Conservation (phyloP, 2,113 vertebrate genomes). For the Girardinichthys multiradiatus region DNA sequence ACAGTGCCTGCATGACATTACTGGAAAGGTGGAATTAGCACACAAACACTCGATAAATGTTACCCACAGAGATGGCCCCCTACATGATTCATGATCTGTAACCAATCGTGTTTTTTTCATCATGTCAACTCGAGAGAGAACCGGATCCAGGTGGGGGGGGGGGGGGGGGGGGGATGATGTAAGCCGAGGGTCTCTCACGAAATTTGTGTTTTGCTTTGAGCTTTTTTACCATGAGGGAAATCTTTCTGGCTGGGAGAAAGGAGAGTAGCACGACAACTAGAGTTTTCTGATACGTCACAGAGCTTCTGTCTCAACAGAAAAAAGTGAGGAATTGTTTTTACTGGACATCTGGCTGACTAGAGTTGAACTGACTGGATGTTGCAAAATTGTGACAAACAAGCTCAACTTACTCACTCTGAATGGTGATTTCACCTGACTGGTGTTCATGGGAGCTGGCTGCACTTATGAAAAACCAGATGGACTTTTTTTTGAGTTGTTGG, state of each 20-base stretch:
- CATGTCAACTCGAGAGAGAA: constrained; percentile 39
- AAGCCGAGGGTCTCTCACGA: constrained; percentile 61
- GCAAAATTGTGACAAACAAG: constrained; percentile 40
- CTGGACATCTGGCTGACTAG: constrained; percentile 52
- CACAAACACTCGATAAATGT: constrained; percentile 74
- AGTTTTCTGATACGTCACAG: constrained; percentile 62
- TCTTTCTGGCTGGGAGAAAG: constrained; percentile 76
- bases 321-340: constrained; percentile 47
- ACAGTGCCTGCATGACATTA: constrained; percentile 72
- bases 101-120: constrained; percentile 47
- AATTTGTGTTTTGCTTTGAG: constrained; percentile 49
- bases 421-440: constrained; percentile 63
- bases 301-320: constrained; percentile 59
- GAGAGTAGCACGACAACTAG: constrained; percentile 54
- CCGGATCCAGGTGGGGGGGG: constrained; percentile 32
- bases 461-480: constrained; percentile 35
- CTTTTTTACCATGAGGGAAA: constrained; percentile 77
- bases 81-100: constrained; percentile 75
- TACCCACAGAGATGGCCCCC: constrained; percentile 60
- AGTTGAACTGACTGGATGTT: constrained; percentile 53
- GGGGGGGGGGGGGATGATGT: constrained; percentile 68
- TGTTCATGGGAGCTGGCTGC: constrained; percentile 26
- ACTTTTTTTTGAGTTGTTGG: constrained; percentile 9
- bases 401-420: constrained; percentile 47
- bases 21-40: constrained; percentile 77